These are phyloP conservation scores for Oithona nana DNA, from an alignment of 2,888 invertebrate species.

Conservation along the genomic window DNA sequence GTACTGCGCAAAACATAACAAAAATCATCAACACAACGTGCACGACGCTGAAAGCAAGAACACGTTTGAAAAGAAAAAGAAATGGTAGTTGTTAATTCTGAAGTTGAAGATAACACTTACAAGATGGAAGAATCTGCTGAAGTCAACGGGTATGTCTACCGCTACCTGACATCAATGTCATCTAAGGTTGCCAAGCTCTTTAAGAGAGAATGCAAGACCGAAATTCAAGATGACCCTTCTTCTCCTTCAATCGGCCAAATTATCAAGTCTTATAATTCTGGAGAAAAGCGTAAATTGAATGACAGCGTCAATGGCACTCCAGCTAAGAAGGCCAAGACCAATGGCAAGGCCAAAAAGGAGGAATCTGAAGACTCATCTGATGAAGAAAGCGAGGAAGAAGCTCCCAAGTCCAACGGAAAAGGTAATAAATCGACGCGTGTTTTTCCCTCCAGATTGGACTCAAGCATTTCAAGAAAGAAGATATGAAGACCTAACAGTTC, in stretches of 20 bases:
- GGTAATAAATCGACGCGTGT: too few relatives aligned
- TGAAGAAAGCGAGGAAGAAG: neutral
- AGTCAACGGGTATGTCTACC: constrained; percentile 3
- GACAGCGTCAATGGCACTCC: neutral
- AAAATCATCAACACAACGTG: neutral
- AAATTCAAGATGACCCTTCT: neutral
- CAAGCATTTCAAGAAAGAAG: too few relatives aligned
- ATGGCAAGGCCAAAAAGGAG: neutral
- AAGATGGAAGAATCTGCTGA: neutral
- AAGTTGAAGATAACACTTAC: neutral
- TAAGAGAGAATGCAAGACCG: neutral
- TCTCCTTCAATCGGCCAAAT: constrained; percentile 6
- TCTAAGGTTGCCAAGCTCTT: constrained; percentile 7
- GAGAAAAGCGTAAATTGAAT: neutral
- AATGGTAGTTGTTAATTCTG: neutral
- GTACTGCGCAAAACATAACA: neutral
- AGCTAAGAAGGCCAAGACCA: neutral
- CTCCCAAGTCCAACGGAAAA: too few relatives aligned
- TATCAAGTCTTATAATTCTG: neutral
- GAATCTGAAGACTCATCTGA: neutral
- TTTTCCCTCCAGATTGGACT: too few relatives aligned
- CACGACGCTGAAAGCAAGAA: neutral
- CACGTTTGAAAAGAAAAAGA: neutral
- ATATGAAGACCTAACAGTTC: too few relatives aligned
- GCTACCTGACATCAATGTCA: constrained; percentile 7